phyloP scores from a whole-genome alignment of 2,888 invertebrate species.

The Eilema caniola region DNA sequence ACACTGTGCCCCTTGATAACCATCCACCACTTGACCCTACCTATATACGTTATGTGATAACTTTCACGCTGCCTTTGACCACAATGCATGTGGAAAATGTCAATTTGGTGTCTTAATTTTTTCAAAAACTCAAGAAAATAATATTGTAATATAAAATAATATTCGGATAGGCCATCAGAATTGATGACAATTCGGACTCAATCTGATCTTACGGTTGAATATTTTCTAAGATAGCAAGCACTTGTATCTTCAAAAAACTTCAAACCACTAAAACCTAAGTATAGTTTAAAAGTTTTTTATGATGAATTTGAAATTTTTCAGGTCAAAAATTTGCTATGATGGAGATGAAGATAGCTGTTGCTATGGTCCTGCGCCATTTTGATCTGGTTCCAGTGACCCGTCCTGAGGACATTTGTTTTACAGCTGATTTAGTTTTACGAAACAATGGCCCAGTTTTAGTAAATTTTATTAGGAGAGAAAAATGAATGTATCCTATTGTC shows the following conservation, averaged over 20 bases:
- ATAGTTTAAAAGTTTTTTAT: not conserved
- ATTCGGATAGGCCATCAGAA: not conserved
- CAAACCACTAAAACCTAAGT: no score
- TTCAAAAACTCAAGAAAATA: no score
- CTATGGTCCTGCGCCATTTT: slow-evolving; percentile 81
- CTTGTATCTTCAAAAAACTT: not conserved
- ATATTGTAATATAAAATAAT: no score
- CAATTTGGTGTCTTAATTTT: not conserved
- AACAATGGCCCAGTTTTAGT: slow-evolving; percentile 73
- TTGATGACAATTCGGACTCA: not conserved
- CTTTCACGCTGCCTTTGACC: no score
- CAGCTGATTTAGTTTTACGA: slow-evolving; percentile 74
- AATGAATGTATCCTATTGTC: not conserved
- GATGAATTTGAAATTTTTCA: slow-evolving; percentile 58
- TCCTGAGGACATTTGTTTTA: slow-evolving; percentile 71
- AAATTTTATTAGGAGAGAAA: slow-evolving; percentile 51
- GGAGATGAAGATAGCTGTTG: slow-evolving; percentile 86
- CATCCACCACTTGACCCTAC: no score
- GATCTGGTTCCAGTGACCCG: slow-evolving; percentile 79
- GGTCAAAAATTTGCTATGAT: slow-evolving; percentile 89
- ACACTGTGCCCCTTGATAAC: no score
- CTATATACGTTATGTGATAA: no score
- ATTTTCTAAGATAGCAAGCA: not conserved
- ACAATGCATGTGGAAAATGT: not conserved
- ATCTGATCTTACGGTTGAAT: no score